These are phyloP conservation scores for Danaus melanippus DNA, from an alignment of 1,140 invertebrate species.

Conservation along the genomic window DNA sequence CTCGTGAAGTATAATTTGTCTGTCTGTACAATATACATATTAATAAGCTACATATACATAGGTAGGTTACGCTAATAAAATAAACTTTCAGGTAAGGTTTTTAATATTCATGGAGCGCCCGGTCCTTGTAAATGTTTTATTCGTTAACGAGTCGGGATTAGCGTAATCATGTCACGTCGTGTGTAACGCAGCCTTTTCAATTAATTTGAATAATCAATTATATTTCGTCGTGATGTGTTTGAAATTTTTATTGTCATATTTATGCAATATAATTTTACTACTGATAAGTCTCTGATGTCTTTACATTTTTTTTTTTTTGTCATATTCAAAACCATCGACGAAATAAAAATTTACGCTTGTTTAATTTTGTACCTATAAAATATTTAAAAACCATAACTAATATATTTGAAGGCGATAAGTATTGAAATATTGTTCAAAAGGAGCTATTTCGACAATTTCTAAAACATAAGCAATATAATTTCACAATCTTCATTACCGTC, in stretches of 20 bases:
- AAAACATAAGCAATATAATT: slow-evolving; percentile 10
- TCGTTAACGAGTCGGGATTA: slow-evolving; percentile 67
- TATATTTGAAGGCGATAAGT: no score
- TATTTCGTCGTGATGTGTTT: no score
- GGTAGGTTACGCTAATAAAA: slow-evolving; percentile 46
- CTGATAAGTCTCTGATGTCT: no score
- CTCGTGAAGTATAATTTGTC: no score
- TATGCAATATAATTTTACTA: slow-evolving; percentile 9
- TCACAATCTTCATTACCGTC: slow-evolving; percentile 19
- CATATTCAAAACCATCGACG: no score
- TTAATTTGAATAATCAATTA: slow-evolving; percentile 60
- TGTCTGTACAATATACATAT: no score
- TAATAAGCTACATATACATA: slow-evolving; percentile 3
- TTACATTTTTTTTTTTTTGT: no score
- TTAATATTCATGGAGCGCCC: slow-evolving; percentile 60
- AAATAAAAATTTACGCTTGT: no score
- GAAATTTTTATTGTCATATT: slow-evolving; percentile 7
- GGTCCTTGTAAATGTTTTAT: slow-evolving; percentile 68
- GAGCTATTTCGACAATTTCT: no score
- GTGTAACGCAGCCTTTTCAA: slow-evolving; percentile 42
- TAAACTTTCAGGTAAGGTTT: slow-evolving; percentile 58
- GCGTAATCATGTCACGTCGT: slow-evolving; percentile 65
- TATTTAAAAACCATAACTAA: no score
- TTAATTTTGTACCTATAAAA: no score
- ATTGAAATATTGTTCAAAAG: no score